A percentile compares a stretch with the other conserved stretches of the same genome.
Evolutionary conservation across 2,113 vertebrate genomes (phyloP).

Genomic region (Melospiza melodia): DNA sequence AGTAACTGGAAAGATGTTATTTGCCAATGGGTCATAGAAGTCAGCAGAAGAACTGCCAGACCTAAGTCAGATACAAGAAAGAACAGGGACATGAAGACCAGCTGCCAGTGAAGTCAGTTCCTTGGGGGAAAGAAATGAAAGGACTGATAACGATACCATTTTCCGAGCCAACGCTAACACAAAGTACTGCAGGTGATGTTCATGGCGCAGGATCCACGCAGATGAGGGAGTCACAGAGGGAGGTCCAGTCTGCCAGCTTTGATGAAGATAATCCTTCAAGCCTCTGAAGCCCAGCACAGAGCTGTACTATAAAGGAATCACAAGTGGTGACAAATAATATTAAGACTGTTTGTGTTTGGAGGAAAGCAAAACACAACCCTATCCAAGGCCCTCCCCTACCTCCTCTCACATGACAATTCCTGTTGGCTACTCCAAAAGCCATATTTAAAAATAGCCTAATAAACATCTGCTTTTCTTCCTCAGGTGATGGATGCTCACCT

Average conservation of each 20-base stretch:
- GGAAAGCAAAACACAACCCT: neutral
- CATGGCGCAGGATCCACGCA: slow-evolving; percentile 87
- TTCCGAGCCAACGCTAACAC: slow-evolving; percentile 80
- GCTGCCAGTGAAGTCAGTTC: neutral
- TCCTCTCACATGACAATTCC: neutral
- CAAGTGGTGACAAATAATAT: neutral
- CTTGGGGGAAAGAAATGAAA: neutral
- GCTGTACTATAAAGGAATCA: slow-evolving; percentile 67
- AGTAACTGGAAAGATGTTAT: neutral
- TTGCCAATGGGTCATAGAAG: neutral
- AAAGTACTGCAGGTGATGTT: slow-evolving; percentile 90
- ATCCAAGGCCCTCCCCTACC: neutral
- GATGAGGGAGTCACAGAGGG: slow-evolving; percentile 77
- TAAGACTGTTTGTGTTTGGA: neutral
- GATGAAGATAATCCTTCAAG: slow-evolving; percentile 83
- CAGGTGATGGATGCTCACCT: neutral
- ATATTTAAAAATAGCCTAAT: neutral
- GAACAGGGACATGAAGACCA: neutral
- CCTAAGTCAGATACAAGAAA: neutral
- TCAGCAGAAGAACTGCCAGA: neutral
- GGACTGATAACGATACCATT: slow-evolving; percentile 73
- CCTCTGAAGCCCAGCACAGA: slow-evolving; percentile 64
- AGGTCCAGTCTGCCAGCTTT: slow-evolving; percentile 69
- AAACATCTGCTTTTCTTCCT: neutral
- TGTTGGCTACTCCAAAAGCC: neutral